Conservation (phyloP, 2,113 vertebrate genomes). For the Vidua macroura region DNA sequence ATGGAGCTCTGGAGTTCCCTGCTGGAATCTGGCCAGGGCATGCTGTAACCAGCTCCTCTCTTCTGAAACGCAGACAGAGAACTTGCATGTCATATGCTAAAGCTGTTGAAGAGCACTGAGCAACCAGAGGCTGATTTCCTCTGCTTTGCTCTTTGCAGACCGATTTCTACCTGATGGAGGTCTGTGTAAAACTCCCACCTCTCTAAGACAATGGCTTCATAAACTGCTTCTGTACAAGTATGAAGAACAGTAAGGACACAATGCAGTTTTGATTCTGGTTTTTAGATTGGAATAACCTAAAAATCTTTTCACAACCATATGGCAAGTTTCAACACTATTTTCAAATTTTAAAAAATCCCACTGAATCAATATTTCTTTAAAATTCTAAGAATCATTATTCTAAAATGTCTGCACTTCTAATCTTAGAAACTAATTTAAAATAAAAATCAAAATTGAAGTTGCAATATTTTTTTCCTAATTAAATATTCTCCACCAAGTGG, state of each 20-base stretch:
- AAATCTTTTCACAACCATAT: background rate
- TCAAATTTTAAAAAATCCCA: background rate
- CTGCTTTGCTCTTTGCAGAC: background rate
- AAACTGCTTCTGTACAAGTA: background rate
- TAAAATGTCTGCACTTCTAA: background rate
- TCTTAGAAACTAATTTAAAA: background rate
- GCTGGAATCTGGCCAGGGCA: background rate
- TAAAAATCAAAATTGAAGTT: background rate
- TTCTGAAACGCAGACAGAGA: background rate
- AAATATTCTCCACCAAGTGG: background rate
- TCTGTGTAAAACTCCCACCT: background rate
- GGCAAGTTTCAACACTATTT: background rate
- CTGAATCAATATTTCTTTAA: background rate
- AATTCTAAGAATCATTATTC: background rate
- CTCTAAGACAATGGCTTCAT: background rate
- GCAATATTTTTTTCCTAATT: background rate
- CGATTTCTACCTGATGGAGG: background rate
- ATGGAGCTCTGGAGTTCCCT: background rate
- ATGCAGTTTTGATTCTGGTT: background rate
- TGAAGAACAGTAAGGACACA: background rate
- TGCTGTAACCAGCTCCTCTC: background rate
- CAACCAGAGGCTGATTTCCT: background rate
- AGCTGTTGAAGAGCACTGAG: background rate
- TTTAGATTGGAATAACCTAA: background rate
- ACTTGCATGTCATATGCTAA: background rate